These are phyloP conservation scores for Scaptomyza caliginosa DNA, from an alignment of 2,888 invertebrate genomes.

Conservation along the genomic window DNA sequence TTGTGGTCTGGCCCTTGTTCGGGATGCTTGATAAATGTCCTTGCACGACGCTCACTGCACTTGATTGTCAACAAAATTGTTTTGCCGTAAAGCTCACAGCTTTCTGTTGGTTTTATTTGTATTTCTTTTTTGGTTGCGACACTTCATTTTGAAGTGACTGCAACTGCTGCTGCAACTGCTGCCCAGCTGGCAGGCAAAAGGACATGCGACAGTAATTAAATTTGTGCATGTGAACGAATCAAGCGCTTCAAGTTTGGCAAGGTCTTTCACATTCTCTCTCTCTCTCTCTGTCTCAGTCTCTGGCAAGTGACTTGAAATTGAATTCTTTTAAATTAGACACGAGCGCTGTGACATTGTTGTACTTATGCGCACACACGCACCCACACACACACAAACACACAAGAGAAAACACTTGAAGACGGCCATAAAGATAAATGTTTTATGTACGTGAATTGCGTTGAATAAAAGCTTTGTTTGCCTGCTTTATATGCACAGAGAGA, in stretches of 20 bases:
- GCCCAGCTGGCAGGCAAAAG: conserved; percentile 64
- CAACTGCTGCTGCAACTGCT: conserved; percentile 38
- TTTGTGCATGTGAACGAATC: conserved; percentile 49
- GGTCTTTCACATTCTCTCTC: too few species aligned
- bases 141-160: conserved; percentile 70
- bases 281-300: not conserved
- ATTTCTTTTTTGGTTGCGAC: conserved; percentile 22
- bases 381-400: conserved; percentile 16
- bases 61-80: conserved; percentile 78
- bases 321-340: conserved; percentile 64
- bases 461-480: conserved; percentile 76
- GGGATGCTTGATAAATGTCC: conserved; percentile 58
- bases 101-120: conserved; percentile 15
- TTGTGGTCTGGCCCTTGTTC: conserved; percentile 36
- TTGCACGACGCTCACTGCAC: conserved; percentile 67
- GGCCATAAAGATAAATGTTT: conserved; percentile 79
- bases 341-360: conserved; percentile 56
- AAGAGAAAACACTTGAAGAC: conserved; percentile 66
- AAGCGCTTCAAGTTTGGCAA: conserved; percentile 36
- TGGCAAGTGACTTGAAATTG: conserved; percentile 36
- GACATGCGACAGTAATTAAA: conserved; percentile 68
- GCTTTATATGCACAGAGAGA: conserved; percentile 58
- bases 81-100: conserved; percentile 50
- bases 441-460: conserved; percentile 79
- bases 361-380: not conserved